Conservation (phyloP, 2,888 invertebrate genomes). For the Julus scandinavius region DNA sequence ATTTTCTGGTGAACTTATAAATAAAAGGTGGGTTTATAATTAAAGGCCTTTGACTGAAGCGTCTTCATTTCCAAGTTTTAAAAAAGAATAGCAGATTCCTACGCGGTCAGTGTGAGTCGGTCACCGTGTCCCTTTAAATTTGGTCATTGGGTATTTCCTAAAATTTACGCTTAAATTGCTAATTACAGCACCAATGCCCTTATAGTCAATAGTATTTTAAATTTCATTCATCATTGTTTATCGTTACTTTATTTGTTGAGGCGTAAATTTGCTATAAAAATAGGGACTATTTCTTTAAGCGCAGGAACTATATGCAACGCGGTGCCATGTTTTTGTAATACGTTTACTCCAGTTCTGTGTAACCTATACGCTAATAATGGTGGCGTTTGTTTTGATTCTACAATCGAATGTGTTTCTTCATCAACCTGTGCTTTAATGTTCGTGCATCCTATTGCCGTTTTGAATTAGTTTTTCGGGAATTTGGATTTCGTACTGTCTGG, state of each 20-base stretch:
- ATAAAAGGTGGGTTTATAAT: slow-evolving; percentile 4
- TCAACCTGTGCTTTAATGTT: neutral
- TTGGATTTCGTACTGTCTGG: neutral
- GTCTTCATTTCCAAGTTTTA: neutral
- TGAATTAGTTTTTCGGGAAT: neutral
- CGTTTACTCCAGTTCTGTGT: neutral
- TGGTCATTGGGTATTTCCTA: neutral
- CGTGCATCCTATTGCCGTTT: neutral
- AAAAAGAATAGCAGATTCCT: neutral
- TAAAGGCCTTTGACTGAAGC: neutral
- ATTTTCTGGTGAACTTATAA: neutral
- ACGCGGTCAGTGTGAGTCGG: neutral
- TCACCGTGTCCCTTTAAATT: slow-evolving; percentile 27
- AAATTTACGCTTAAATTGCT: neutral
- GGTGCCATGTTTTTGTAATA: neutral
- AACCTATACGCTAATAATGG: neutral
- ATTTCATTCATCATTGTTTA: no score
- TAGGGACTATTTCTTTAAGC: no score
- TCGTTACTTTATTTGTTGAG: no score
- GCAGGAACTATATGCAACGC: neutral
- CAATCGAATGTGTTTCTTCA: neutral
- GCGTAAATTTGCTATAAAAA: neutral
- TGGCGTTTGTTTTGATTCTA: slow-evolving; percentile 16
- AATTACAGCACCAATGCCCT: neutral
- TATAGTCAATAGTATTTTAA: no score